These are phyloP conservation scores for Luscinia luscinia DNA, from an alignment of 2,797 vertebrate species.

Conservation along the genomic window DNA sequence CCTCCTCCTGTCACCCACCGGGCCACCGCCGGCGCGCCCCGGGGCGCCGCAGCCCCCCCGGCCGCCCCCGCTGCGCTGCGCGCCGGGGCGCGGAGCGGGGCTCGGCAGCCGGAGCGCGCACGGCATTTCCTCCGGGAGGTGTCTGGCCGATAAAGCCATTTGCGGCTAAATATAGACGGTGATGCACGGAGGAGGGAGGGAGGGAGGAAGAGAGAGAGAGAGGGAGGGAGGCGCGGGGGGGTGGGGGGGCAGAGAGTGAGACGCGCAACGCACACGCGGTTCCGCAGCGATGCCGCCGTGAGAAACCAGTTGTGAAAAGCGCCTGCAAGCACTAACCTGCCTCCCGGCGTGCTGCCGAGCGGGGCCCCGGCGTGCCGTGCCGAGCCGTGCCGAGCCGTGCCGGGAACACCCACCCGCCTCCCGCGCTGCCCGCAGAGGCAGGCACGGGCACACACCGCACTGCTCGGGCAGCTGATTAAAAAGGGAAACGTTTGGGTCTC, in stretches of 20 bases:
- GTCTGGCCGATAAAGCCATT: conserved; percentile 38
- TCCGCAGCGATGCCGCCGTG: conserved; percentile 54
- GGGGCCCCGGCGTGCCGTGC: neutral
- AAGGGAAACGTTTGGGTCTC: conserved; percentile 60
- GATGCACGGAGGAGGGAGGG: neutral
- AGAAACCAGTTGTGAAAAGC: conserved; percentile 65
- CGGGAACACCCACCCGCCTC: conserved; percentile 6
- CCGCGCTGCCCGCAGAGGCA: neutral
- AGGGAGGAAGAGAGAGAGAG: too few species aligned
- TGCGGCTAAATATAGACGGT: conserved; percentile 28
- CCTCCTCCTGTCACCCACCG: neutral
- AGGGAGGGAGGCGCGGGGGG: neutral
- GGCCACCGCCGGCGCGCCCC: neutral
- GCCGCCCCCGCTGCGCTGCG: neutral
- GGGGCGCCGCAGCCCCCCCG: neutral
- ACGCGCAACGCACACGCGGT: conserved; percentile 17
- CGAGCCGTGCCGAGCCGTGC: neutral
- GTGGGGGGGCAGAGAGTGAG: neutral
- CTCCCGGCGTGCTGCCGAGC: neutral
- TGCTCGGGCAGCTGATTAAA: neutral
- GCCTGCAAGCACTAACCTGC: conserved; percentile 71
- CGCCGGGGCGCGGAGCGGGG: neutral
- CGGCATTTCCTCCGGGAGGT: conserved; percentile 65
- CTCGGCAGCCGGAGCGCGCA: conserved; percentile 1
- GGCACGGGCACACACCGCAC: neutral